A percentile compares a stretch with the other conserved stretches of the same genome.
Evolutionary conservation across 2,888 invertebrate genomes (phyloP).

Genomic region (Pardosa pseudoannulata): DNA sequence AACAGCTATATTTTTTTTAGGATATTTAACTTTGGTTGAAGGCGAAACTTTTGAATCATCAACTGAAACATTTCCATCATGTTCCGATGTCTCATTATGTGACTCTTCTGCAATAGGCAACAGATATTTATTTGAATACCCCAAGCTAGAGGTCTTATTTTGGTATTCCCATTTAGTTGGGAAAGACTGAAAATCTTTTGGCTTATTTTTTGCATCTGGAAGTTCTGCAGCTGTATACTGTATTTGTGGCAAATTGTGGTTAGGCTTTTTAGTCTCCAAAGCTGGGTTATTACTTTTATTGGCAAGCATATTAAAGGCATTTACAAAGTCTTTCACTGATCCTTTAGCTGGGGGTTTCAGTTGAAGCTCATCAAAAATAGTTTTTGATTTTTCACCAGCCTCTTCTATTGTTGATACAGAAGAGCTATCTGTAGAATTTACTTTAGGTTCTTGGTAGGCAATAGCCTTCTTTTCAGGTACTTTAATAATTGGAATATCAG

Average conservation of each 20-base stretch:
- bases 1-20: not conserved
- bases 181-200: constrained; percentile 26
- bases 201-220: not conserved
- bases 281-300: constrained; percentile 12
- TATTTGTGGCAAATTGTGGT: not conserved
- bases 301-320: constrained; percentile 65
- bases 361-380: constrained; percentile 59
- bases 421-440: constrained; percentile 30
- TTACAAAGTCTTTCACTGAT: constrained; percentile 58
- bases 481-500: constrained; percentile 30
- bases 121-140: constrained; percentile 27
- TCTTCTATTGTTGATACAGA: constrained; percentile 28
- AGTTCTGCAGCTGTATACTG: not conserved
- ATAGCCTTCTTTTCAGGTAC: constrained; percentile 27
- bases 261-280: not conserved
- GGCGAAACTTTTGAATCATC: constrained; percentile 13
- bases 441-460: constrained; percentile 19
- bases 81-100: constrained; percentile 38
- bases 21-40: not conserved
- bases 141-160: constrained; percentile 3
- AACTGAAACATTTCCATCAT: constrained; percentile 30
- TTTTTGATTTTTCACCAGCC: constrained; percentile 37
- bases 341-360: constrained; percentile 54
- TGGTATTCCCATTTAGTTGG: constrained; percentile 69
- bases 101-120: constrained; percentile 63